Evolutionary conservation across 1,140 invertebrate species (phyloP), one percentile per base, ranked within the genome.

Genomic region (Dermatophagoides farinae): DNA sequence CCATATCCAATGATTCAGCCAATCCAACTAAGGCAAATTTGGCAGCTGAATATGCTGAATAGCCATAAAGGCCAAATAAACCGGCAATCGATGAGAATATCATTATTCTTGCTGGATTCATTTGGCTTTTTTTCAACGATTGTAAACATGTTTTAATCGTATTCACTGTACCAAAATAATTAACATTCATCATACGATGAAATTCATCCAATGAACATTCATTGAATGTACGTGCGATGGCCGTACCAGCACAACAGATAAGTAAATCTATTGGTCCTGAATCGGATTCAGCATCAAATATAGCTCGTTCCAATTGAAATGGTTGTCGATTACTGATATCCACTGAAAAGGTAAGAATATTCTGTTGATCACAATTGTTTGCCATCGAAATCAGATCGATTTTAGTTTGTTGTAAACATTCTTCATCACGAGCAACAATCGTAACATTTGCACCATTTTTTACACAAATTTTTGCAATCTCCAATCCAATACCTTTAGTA

Each of bases 21-120:
- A 98, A 79, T 9, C 92, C 95, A 62, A 88, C 76, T 5, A 99
- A 71, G 1, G 90, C 93, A 80, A 88, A 98, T 74, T 99, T 99
- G 12, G 86, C 82, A 52, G 82, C 80, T 54, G 85, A 83, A 71
- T 99, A 99, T 0, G 86, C 85, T 44, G 85, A 82, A 68, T 84
- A 89, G 1, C 95, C 95, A 77, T 81, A 92, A 63, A 93, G 76
- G 71, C 95, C 93, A 65, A 92, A 70, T 59, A 96, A 76, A 12
- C 85, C 87, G 60, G 88, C 92, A 73, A 87, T 81, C 6, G 91
- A 97, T 1, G 86, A 84, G 9, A 90, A 83, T 64, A 95, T 77
- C 0, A 90, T 81, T 66, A 95, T 82, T 52, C 80, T 76, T 57
- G 88, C 86, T 54, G 38, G 12, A 20, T 23, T 52, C 65, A 77